Conservation (phyloP, 2,113 vertebrate genomes). For the Chascanopsetta lugubris region DNA sequence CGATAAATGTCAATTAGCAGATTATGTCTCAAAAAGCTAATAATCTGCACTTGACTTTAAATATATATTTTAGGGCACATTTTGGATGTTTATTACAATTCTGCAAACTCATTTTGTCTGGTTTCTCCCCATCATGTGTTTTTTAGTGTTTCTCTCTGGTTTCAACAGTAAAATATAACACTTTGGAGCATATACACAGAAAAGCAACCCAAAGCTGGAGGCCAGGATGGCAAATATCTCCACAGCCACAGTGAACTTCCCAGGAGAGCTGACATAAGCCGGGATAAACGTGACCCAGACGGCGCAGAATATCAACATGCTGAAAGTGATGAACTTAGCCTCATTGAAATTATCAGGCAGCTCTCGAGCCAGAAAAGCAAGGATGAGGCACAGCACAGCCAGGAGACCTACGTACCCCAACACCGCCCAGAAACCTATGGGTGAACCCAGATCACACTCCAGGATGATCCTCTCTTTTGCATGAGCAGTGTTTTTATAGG, state of each 20-base stretch:
- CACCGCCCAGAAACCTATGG: slow-evolving; percentile 79
- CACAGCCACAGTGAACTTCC: slow-evolving; percentile 81
- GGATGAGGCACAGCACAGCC: slow-evolving; percentile 72
- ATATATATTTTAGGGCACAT: neutral
- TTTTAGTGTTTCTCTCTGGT: slow-evolving; percentile 77
- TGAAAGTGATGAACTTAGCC: slow-evolving; percentile 82
- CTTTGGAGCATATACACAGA: slow-evolving; percentile 80
- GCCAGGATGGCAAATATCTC: slow-evolving; percentile 83
- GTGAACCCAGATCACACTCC: slow-evolving; percentile 78
- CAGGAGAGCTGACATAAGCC: slow-evolving; percentile 82
- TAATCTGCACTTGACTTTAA: neutral
- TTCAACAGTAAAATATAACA: slow-evolving; percentile 78
- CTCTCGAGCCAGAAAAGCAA: slow-evolving; percentile 79
- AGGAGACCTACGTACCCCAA: slow-evolving; percentile 78
- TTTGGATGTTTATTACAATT: neutral
- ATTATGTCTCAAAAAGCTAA: too few relatives aligned
- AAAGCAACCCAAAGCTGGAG: slow-evolving; percentile 78
- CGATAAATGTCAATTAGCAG: too few relatives aligned
- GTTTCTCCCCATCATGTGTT: slow-evolving; percentile 72
- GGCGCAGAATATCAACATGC: slow-evolving; percentile 80
- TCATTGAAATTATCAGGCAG: slow-evolving; percentile 83
- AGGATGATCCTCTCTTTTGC: slow-evolving; percentile 75
- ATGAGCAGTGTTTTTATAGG: slow-evolving; percentile 73
- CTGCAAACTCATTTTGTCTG: slow-evolving; percentile 7
- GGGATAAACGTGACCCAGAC: slow-evolving; percentile 82